Percentiles rank a stretch among this genome's conserved stretches.
phyloP scores from a whole-genome alignment of 1,140 invertebrate species.

The Oppia nitens region DNA sequence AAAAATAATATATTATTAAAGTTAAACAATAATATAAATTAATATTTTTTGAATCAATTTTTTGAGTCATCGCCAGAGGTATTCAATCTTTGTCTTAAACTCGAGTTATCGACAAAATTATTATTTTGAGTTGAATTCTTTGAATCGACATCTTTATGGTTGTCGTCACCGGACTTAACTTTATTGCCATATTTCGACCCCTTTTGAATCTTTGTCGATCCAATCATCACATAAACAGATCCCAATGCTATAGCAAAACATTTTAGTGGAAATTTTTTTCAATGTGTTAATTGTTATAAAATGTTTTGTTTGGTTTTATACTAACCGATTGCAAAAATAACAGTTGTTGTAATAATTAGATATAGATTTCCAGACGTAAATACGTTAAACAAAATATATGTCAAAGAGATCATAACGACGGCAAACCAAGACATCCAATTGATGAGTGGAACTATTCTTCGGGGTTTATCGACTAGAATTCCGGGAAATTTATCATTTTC shows the following conservation, averaged over 20 bases:
- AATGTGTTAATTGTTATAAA: background rate
- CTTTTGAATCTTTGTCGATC: constrained; percentile 14
- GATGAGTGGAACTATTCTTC: constrained; percentile 5
- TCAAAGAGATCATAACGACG: constrained; percentile 1
- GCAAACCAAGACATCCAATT: constrained; percentile 9
- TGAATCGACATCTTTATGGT: too few species aligned
- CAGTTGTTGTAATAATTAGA: background rate
- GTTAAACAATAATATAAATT: too few species aligned
- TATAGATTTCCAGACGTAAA: constrained; percentile 2
- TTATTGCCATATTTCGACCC: constrained; percentile 16
- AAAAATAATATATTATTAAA: too few species aligned
- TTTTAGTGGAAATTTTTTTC: too few species aligned
- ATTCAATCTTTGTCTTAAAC: too few species aligned
- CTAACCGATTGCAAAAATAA: background rate
- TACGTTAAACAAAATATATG: constrained; percentile 8
- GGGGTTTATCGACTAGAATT: background rate
- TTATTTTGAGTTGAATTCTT: too few species aligned
- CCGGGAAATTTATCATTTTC: constrained; percentile 17
- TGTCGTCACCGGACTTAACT: too few species aligned
- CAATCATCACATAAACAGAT: constrained; percentile 6
- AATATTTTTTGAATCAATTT: too few species aligned
- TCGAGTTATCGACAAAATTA: too few species aligned
- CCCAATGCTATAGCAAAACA: constrained; percentile 2
- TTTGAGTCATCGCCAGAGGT: too few species aligned
- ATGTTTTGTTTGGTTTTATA: background rate